A percentile compares a stretch with the other conserved stretches of the same genome.
phyloP scores from a whole-genome alignment of 2,888 invertebrate genomes.

The Pseudoips prasinana region DNA sequence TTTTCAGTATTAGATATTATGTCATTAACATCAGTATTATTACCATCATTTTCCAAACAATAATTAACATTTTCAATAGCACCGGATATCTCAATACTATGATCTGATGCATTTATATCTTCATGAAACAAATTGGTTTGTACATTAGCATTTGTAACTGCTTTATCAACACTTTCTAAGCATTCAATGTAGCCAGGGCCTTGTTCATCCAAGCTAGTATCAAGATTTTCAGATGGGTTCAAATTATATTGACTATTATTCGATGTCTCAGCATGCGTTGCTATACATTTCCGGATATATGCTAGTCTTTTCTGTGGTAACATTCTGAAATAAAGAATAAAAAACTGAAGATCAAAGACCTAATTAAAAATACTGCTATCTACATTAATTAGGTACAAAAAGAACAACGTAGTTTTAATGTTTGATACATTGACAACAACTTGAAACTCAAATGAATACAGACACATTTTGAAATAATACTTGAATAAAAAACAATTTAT shows the following conservation, averaged over 20 bases:
- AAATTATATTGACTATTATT: conserved; percentile 2
- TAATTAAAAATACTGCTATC: conserved; percentile 3
- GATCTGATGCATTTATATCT: neutral
- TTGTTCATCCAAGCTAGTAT: conserved; percentile 9
- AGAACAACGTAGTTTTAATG: conserved; percentile 5
- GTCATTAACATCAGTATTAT: no score
- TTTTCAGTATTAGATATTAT: conserved; percentile 3
- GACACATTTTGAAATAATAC: conserved; percentile 11
- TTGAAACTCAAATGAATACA: conserved; percentile 7
- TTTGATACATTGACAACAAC: conserved; percentile 5
- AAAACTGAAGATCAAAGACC: conserved; percentile 5
- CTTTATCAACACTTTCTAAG: conserved; percentile 3
- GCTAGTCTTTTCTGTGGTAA: conserved; percentile 6
- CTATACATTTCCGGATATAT: conserved; percentile 2
- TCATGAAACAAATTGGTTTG: neutral
- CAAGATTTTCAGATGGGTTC: conserved; percentile 4
- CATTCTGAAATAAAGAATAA: conserved; percentile 5
- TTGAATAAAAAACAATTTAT: conserved; percentile 7
- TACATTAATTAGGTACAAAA: conserved; percentile 1
- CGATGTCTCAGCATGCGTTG: conserved; percentile 1
- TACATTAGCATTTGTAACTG: neutral
- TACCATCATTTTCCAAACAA: neutral
- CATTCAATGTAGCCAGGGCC: conserved; percentile 11
- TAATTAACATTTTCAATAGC: neutral
- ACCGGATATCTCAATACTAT: neutral